phyloP scores from a whole-genome alignment of 2,888 invertebrate species.

The Limnephilus auricula region DNA sequence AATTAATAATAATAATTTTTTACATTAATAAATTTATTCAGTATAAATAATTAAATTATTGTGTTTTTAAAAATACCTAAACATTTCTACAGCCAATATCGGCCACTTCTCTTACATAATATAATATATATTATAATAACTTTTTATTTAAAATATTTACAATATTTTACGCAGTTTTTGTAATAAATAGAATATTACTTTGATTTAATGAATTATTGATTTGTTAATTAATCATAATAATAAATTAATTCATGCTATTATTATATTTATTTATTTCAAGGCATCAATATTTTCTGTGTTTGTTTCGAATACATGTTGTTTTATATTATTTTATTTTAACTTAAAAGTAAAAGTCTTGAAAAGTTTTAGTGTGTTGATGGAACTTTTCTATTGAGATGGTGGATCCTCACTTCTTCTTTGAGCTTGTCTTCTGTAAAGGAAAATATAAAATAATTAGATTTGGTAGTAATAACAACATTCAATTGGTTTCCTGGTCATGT shows the following conservation, averaged over 20 bases:
- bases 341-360: slow-evolving; percentile 23
- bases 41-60: neutral
- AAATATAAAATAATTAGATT: neutral
- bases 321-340: neutral
- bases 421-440: neutral
- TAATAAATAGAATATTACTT: neutral
- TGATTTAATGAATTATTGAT: neutral
- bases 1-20: neutral
- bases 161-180: neutral
- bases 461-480: neutral
- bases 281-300: neutral
- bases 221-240: neutral
- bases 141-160: slow-evolving; percentile 14
- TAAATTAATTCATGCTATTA: neutral
- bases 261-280: neutral
- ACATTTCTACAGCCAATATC: neutral
- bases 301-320: neutral
- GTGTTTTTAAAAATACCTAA: slow-evolving; percentile 9
- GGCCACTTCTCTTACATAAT: neutral
- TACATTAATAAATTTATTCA: neutral
- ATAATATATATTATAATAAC: neutral
- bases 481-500: too few species aligned
- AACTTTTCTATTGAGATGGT: neutral
- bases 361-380: neutral
- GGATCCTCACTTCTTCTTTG: slow-evolving; percentile 21